These are phyloP conservation scores for Pseudochirops corinnae DNA, from an alignment of 2,797 vertebrate species.

Conservation along the genomic window DNA sequence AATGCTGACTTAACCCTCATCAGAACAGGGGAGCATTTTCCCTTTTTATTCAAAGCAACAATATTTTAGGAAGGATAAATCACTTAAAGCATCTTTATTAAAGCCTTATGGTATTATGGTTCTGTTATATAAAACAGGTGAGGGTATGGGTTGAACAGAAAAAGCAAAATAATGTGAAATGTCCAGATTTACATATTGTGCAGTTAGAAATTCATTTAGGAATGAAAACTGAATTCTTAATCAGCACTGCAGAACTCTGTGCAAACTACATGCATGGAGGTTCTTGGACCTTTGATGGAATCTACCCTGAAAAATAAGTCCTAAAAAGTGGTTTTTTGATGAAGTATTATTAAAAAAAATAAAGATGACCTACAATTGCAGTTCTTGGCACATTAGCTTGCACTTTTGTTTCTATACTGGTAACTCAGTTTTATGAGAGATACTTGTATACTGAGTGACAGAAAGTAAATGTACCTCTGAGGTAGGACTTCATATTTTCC, in stretches of 20 bases:
- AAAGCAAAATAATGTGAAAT: not conserved
- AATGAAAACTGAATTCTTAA: not conserved
- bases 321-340: conserved; percentile 15
- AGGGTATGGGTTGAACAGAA: conserved; percentile 18
- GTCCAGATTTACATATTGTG: not conserved
- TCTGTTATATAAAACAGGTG: not conserved
- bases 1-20: not conserved
- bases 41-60: conserved; percentile 37
- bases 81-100: not conserved
- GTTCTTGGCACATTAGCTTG: not conserved
- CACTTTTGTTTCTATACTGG: not conserved
- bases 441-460: not conserved
- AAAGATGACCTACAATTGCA: not conserved
- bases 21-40: not conserved
- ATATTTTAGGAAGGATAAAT: conserved; percentile 41
- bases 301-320: not conserved
- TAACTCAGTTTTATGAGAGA: conserved; percentile 30
- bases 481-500: not conserved
- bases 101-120: conserved; percentile 26
- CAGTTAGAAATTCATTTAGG: conserved; percentile 19
- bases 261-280: not conserved
- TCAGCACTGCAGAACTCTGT: not conserved
- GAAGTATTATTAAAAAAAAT: not conserved
- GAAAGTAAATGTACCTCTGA: not conserved
- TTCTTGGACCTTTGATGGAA: conserved; percentile 1